Evolutionary conservation across 1,140 invertebrate genomes (phyloP).

Genomic region (Lasaia peninsularis): DNA sequence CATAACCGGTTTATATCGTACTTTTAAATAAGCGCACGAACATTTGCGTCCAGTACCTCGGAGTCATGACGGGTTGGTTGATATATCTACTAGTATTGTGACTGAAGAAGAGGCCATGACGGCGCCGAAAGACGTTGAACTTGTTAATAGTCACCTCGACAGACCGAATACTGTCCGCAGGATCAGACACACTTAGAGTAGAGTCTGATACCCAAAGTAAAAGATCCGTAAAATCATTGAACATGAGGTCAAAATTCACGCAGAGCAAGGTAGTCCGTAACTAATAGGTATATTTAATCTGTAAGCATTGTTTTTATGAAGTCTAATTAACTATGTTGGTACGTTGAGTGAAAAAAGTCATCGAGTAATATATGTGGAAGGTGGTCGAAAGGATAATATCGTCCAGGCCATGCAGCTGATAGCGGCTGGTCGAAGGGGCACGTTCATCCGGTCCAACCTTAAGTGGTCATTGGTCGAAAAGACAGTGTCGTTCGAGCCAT

Average conservation of each 20-base stretch:
- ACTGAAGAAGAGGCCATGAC: slow-evolving; percentile 32
- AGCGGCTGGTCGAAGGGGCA: slow-evolving; percentile 14
- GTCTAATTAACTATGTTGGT: slow-evolving; percentile 14
- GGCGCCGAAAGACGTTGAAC: slow-evolving; percentile 28
- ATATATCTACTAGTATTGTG: slow-evolving; percentile 23
- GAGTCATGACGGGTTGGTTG: slow-evolving; percentile 26
- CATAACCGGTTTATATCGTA: slow-evolving; percentile 19
- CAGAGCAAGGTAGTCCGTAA: slow-evolving; percentile 9
- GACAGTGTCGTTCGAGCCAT: slow-evolving; percentile 14
- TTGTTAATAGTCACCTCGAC: not conserved
- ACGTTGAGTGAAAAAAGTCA: slow-evolving; percentile 8
- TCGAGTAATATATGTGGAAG: not conserved
- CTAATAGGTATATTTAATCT: slow-evolving; percentile 11
- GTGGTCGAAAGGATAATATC: not conserved
- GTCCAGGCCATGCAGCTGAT: not conserved
- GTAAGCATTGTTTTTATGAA: slow-evolving; percentile 1
- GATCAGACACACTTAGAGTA: not conserved
- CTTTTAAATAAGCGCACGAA: slow-evolving; percentile 32
- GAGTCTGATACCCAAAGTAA: slow-evolving; percentile 23
- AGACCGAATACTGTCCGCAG: not conserved
- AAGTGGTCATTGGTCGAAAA: slow-evolving; percentile 2
- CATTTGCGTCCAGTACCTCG: slow-evolving; percentile 31
- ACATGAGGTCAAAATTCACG: slow-evolving; percentile 5
- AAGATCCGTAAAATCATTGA: slow-evolving; percentile 12
- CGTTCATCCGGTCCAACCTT: slow-evolving; percentile 14